Percentiles rank a stretch among this genome's conserved stretches.
Evolutionary conservation across 2,888 invertebrate genomes (phyloP).

Genomic region (Acrocera orbiculus): DNA sequence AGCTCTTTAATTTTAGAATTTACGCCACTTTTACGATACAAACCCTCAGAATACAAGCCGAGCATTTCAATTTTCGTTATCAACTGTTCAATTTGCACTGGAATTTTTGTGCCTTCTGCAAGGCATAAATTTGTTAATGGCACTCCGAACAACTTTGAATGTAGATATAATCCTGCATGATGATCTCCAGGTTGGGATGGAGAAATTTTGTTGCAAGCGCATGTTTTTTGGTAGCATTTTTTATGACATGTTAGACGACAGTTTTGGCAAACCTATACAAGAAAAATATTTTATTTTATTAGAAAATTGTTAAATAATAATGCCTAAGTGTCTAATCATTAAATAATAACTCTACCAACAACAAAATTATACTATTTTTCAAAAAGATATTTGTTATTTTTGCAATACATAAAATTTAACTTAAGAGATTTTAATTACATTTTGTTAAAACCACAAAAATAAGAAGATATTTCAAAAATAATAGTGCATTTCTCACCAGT

Average conservation of each 20-base stretch:
- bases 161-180: constrained; percentile 13
- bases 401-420: too few species aligned
- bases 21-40: constrained; percentile 83
- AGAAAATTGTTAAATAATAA: too few species aligned
- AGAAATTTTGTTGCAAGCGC: constrained; percentile 58
- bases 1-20: constrained; percentile 67
- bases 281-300: constrained; percentile 6
- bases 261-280: constrained; percentile 38
- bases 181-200: constrained; percentile 16
- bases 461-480: too few species aligned
- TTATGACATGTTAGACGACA: constrained; percentile 90
- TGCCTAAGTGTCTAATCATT: too few species aligned
- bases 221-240: constrained; percentile 71
- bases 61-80: constrained; percentile 81
- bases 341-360: too few species aligned
- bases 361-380: too few species aligned
- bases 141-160: constrained; percentile 53
- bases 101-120: constrained; percentile 53
- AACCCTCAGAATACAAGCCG: constrained; percentile 80
- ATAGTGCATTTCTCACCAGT: constrained; percentile 44
- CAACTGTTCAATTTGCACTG: constrained; percentile 72
- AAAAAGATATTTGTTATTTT: too few species aligned
- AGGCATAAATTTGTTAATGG: constrained; percentile 55
- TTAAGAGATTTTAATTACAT: too few species aligned
- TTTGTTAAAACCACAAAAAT: too few species aligned